phyloP scores from a whole-genome alignment of 2,888 invertebrate genomes.

The Latrodectus hesperus region DNA sequence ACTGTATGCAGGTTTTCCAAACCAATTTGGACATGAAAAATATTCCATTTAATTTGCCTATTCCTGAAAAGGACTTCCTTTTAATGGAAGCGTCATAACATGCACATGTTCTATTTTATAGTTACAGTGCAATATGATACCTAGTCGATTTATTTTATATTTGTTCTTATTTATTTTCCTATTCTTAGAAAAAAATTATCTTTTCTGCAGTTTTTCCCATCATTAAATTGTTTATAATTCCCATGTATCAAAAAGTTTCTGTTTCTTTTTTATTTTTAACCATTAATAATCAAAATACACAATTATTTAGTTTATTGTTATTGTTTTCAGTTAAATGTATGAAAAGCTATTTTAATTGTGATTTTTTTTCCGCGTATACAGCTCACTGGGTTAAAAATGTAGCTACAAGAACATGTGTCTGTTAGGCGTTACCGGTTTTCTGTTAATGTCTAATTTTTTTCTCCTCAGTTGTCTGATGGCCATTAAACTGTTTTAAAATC shows the following conservation, averaged over 20 bases:
- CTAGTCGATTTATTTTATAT: slow-evolving; percentile 44
- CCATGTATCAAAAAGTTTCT: no score
- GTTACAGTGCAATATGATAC: slow-evolving; percentile 55
- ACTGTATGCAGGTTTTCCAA: slow-evolving; percentile 64
- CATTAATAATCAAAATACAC: no score
- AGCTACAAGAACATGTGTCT: background rate
- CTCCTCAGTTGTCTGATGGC: slow-evolving; percentile 64
- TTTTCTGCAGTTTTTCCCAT: no score
- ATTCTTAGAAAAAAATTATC: no score
- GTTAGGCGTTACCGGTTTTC: background rate
- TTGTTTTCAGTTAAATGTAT: no score
- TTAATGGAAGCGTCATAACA: slow-evolving; percentile 12
- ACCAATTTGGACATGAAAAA: slow-evolving; percentile 35
- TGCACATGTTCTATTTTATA: slow-evolving; percentile 17
- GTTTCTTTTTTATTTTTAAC: no score
- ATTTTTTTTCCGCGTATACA: no score
- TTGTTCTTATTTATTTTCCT: background rate
- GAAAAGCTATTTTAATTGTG: no score
- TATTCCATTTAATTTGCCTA: slow-evolving; percentile 28
- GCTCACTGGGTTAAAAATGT: no score
- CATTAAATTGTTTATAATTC: no score
- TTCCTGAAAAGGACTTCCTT: slow-evolving; percentile 35
- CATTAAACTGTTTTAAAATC: slow-evolving; percentile 58
- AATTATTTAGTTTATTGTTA: no score
- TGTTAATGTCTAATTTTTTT: slow-evolving; percentile 6